Conservation (phyloP, 2,113 vertebrate genomes). For the Ctenodactylus gundi region DNA sequence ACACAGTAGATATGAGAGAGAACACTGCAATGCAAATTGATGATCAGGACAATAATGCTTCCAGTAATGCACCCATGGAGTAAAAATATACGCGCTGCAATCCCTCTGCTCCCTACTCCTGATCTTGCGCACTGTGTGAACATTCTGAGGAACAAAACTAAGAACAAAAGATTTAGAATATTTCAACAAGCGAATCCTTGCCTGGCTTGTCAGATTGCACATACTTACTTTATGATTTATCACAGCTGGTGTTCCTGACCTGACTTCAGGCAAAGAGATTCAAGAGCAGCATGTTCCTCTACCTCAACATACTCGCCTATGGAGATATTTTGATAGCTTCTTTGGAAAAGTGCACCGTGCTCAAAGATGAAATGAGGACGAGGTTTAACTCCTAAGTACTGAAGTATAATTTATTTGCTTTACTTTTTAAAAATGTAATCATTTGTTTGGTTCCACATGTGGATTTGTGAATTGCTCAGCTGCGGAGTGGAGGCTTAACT, state of each 20-base stretch:
- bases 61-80: not conserved
- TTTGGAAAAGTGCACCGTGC: conserved; percentile 59
- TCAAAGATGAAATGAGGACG: conserved; percentile 58
- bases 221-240: conserved; percentile 78
- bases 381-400: conserved; percentile 56
- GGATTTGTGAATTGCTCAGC: not conserved
- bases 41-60: conserved; percentile 1
- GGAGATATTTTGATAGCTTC: conserved; percentile 73
- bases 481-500: not conserved
- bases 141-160: conserved; percentile 65
- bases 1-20: not conserved
- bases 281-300: conserved; percentile 61
- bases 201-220: conserved; percentile 75
- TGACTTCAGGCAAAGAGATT: conserved; percentile 79
- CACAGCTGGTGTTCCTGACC: conserved; percentile 81
- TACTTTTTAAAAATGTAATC: not conserved
- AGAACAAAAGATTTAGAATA: conserved; percentile 79
- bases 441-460: not conserved
- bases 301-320: conserved; percentile 34
- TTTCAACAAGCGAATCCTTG: conserved; percentile 71
- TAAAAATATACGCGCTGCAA: not conserved
- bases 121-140: conserved; percentile 67
- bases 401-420: conserved; percentile 9
- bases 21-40: conserved; percentile 21
- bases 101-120: conserved; percentile 8